Evolutionary conservation across 2,113 vertebrate species (phyloP).

Genomic region (Onychostruthus taczanowskii): DNA sequence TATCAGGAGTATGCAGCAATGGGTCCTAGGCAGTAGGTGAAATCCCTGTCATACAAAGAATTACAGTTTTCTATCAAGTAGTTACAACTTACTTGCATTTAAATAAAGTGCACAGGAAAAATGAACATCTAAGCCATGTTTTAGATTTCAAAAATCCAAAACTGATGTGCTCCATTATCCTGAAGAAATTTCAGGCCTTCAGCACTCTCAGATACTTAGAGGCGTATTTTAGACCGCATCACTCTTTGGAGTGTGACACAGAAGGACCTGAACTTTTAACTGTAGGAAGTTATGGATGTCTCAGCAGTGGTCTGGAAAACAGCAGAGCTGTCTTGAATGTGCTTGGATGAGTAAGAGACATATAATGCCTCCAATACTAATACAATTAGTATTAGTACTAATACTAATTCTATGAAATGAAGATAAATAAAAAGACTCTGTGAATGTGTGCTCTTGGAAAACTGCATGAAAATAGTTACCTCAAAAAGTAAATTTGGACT

Average conservation of each 20-base stretch:
- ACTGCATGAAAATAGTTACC: not conserved
- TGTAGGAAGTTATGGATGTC: not conserved
- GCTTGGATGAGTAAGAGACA: not conserved
- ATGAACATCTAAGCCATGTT: not conserved
- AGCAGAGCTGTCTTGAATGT: not conserved
- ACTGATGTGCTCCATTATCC: not conserved
- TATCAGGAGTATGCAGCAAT: not conserved
- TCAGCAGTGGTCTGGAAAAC: not conserved
- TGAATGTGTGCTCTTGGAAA: not conserved
- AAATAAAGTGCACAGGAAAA: not conserved
- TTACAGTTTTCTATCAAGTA: not conserved
- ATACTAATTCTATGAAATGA: not conserved
- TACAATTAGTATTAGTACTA: too few relatives aligned
- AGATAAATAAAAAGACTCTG: not conserved
- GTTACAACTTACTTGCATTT: not conserved
- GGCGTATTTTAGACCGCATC: not conserved
- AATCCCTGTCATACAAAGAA: not conserved
- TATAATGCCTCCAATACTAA: not conserved
- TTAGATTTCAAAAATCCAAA: not conserved
- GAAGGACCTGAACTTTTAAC: not conserved
- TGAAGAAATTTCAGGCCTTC: not conserved
- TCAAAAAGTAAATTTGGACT: not conserved
- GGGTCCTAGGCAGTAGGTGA: not conserved
- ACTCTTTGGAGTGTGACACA: not conserved
- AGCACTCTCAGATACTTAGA: not conserved